These are phyloP conservation scores for Rugalucina vietnamica DNA, from an alignment of 2,888 invertebrate species.

Conservation along the genomic window DNA sequence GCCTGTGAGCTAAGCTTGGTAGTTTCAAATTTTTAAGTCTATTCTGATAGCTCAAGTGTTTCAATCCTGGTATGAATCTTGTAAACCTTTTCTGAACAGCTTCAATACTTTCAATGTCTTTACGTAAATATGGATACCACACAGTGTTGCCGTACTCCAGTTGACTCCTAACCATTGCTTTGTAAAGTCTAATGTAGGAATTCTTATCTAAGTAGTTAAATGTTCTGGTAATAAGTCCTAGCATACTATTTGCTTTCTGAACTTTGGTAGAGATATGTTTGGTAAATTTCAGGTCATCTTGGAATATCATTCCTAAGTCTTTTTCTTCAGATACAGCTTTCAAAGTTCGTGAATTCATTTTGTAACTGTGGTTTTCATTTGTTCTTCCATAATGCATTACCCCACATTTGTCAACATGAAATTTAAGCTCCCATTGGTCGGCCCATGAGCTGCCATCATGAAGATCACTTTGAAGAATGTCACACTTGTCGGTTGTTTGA, in stretches of 20 bases:
- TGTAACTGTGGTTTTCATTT: neutral
- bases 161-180: constrained; percentile 17
- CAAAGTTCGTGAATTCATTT: neutral
- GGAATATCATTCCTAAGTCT: constrained; percentile 20
- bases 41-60: neutral
- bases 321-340: neutral
- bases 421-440: neutral
- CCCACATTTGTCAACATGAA: constrained; percentile 18
- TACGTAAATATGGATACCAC: constrained; percentile 9
- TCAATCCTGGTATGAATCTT: neutral
- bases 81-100: neutral
- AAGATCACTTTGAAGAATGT: constrained; percentile 8
- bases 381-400: constrained; percentile 1
- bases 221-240: constrained; percentile 17
- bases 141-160: constrained; percentile 14
- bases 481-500: neutral
- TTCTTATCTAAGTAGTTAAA: constrained; percentile 35
- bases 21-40: too few relatives aligned
- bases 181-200: constrained; percentile 20
- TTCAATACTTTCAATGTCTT: neutral
- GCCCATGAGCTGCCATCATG: neutral
- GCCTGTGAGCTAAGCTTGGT: too few relatives aligned
- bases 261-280: constrained; percentile 31
- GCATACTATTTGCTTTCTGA: constrained; percentile 39
- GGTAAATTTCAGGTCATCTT: constrained; percentile 30